Evolutionary conservation across 2,113 vertebrate genomes (phyloP), one percentile per base, ranked within the genome.

Genomic region (Corvus moneduloides): DNA sequence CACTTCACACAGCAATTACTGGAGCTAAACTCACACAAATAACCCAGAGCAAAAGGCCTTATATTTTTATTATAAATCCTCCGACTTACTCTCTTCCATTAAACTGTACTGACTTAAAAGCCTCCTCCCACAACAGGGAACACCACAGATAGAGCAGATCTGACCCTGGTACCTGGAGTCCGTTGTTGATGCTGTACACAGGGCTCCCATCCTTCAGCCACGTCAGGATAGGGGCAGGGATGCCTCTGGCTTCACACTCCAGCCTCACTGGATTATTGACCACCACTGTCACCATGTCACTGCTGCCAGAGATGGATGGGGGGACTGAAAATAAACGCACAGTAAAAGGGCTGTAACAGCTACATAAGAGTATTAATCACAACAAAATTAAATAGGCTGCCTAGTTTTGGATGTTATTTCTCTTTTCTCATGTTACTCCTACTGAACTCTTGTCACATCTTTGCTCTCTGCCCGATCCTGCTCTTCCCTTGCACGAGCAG

Each of bases 141-240:
- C 3, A 43, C 58, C 41, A 79, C 1, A 43, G 41, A 62, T 0
- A 30, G 32, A 63, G 43, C 43, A 84, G 37, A 37, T 54, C 35
- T 23, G 55, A 58, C 51, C 6, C 27, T 30, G 16, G 28, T 96
- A 99, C 99, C 99, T 99, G 99, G 46, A 99, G 97, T 63, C 99
- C 99, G 13, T 98, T 95, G 20, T 98, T 97, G 10, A 99, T 97
- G 56, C 99, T 99, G 67, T 99, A 98, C 59, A 99, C 98, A 2
- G 99, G 99, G 94, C 99, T 99, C 35, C 99, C 99, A 27, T 99
- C 99, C 97, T 99, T 99, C 54, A 99, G 94, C 99, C 99, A 99
- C 0, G 99, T 99, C 92, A 99, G 98, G 97, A 98, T 98, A 17
- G 99, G 99, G 30, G 86, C 92, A 13, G 99, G 99, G 85, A 99